These are phyloP conservation scores for Australoheros scitulus DNA, from an alignment of 2,113 vertebrate genomes.

Conservation along the genomic window DNA sequence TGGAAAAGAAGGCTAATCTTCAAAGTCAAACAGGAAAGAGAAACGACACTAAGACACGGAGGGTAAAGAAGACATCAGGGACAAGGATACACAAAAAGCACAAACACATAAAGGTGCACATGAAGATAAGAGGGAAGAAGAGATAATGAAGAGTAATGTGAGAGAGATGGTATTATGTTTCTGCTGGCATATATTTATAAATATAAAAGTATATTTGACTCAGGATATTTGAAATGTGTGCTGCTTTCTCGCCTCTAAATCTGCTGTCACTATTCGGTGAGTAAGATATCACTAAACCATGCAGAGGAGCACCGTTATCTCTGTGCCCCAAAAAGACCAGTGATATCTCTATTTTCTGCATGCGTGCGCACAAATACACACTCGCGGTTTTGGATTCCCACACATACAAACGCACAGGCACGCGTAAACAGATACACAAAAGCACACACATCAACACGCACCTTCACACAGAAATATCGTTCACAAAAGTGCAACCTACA, in stretches of 20 bases:
- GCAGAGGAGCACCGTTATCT: slow-evolving; percentile 15
- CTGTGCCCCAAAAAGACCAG: slow-evolving; percentile 10
- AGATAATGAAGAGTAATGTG: neutral
- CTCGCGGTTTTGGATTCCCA: neutral
- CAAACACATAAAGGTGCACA: neutral
- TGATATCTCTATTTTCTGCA: slow-evolving; percentile 13
- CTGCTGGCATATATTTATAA: neutral
- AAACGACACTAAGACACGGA: no score
- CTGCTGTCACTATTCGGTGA: neutral
- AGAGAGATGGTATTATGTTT: neutral
- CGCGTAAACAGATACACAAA: neutral
- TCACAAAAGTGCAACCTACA: neutral
- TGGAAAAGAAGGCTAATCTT: no score
- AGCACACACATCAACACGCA: neutral
- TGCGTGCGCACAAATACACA: neutral
- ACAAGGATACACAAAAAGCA: no score
- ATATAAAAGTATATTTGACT: neutral
- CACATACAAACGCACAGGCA: neutral
- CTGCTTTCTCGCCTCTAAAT: neutral
- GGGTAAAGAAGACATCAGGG: no score
- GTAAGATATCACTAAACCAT: slow-evolving; percentile 27
- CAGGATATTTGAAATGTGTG: neutral
- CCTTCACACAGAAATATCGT: neutral
- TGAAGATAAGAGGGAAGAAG: neutral
- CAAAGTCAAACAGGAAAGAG: no score